Percentiles rank a stretch among this genome's conserved stretches.
phyloP scores from a whole-genome alignment of 2,113 vertebrate genomes.

The Gymnocephalus cernua region DNA sequence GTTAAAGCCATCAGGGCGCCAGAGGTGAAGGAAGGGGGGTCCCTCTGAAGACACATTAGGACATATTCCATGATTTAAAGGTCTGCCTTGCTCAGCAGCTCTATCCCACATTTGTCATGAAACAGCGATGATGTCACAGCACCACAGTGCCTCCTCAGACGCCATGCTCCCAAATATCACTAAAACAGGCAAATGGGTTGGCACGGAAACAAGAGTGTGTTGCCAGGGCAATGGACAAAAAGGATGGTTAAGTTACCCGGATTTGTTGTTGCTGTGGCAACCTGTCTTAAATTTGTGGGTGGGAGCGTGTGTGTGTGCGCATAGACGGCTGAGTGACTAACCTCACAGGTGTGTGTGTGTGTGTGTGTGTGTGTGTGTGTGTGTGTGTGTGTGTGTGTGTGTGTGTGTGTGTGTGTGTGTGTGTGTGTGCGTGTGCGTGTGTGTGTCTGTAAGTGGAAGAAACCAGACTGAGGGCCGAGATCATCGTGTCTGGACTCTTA shows the following conservation, averaged over 20 bases:
- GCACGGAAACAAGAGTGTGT: conserved; percentile 59
- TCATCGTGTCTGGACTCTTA: conserved; percentile 50
- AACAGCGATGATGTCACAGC: conserved; percentile 78
- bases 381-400: background rate
- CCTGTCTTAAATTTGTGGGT: conserved; percentile 36
- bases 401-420: too few relatives aligned
- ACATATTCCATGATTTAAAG: conserved; percentile 75
- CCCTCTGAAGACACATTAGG: conserved; percentile 79
- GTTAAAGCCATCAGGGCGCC: conserved; percentile 79
- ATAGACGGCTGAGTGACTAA: conserved; percentile 27
- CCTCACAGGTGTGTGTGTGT: conserved; percentile 48
- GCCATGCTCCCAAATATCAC: conserved; percentile 58
- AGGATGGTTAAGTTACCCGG: conserved; percentile 17
- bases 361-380: conserved; percentile 2
- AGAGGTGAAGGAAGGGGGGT: conserved; percentile 60
- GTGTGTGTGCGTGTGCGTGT: too few relatives aligned
- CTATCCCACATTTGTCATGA: conserved; percentile 74
- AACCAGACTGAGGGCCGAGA: conserved; percentile 32
- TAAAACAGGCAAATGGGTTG: conserved; percentile 62
- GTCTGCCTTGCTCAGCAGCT: conserved; percentile 71
- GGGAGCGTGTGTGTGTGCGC: conserved; percentile 11
- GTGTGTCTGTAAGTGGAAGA: conserved; percentile 2
- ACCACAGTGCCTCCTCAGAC: conserved; percentile 37
- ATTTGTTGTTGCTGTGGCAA: conserved; percentile 28
- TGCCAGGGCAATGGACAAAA: conserved; percentile 29